Evolutionary conservation across 2,888 invertebrate species (phyloP).

Genomic region (Camponotus fellah): DNA sequence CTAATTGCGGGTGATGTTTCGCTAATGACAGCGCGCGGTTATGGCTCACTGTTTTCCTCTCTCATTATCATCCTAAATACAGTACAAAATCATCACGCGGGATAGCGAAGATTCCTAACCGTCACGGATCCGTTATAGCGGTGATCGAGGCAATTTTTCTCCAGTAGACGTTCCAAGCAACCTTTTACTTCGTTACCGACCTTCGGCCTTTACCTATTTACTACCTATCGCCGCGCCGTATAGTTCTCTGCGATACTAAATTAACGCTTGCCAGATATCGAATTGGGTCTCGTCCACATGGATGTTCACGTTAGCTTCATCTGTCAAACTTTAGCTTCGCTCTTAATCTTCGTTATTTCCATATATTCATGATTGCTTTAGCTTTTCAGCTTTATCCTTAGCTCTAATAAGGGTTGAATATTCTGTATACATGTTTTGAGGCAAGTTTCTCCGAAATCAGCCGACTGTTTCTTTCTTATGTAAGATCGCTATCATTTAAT

Average conservation of each 20-base stretch:
- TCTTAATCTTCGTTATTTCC: neutral
- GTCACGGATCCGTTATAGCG: constrained; percentile 55
- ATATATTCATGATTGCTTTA: neutral
- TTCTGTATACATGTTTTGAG: neutral
- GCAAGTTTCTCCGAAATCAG: neutral
- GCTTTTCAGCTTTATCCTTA: neutral
- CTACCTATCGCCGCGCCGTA: constrained; percentile 40
- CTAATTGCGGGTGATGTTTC: constrained; percentile 47
- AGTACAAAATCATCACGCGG: constrained; percentile 44
- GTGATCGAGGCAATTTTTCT: constrained; percentile 56
- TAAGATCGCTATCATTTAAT: no score
- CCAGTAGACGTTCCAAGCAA: constrained; percentile 10
- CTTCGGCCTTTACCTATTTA: constrained; percentile 60
- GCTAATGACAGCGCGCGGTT: constrained; percentile 30
- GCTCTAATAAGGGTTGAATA: neutral
- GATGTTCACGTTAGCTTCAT: neutral
- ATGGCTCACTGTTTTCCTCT: constrained; percentile 39
- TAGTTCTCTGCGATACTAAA: constrained; percentile 15
- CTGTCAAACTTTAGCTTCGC: neutral
- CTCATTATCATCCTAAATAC: constrained; percentile 55
- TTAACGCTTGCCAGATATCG: constrained; percentile 39
- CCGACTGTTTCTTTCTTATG: neutral
- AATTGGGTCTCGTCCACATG: constrained; percentile 13
- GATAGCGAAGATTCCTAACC: constrained; percentile 31
- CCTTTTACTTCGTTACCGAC: constrained; percentile 53